These are phyloP conservation scores for Andrena minutula DNA, from an alignment of 2,888 invertebrate genomes.

Conservation along the genomic window DNA sequence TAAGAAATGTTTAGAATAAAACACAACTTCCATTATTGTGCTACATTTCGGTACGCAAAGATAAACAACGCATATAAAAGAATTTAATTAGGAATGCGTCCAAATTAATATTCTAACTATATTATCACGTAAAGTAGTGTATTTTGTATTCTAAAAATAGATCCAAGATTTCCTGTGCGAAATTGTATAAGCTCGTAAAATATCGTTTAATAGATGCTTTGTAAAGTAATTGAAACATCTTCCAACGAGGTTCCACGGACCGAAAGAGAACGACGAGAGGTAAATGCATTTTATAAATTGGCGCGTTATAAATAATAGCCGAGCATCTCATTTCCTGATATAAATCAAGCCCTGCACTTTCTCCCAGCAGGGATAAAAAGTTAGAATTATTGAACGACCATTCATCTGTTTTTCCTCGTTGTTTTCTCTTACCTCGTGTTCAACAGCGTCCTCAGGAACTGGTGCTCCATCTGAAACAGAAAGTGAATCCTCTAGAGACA, in stretches of 20 bases:
- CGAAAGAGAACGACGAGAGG: background rate
- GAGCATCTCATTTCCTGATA: conserved; percentile 12
- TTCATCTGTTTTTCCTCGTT: conserved; percentile 20
- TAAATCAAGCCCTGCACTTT: conserved; percentile 36
- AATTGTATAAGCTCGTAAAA: background rate
- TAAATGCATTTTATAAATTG: conserved; percentile 15
- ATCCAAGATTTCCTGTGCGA: background rate
- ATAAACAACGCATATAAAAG: background rate
- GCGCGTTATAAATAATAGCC: conserved; percentile 8
- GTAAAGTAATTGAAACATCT: background rate
- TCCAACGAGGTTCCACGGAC: background rate
- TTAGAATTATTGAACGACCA: conserved; percentile 13
- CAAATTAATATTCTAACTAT: background rate
- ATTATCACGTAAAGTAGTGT: background rate
- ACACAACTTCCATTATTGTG: background rate
- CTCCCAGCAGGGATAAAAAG: conserved; percentile 23
- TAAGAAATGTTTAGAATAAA: background rate
- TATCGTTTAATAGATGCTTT: background rate
- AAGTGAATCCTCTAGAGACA: background rate
- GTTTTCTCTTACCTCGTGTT: conserved; percentile 76
- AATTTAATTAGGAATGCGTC: background rate
- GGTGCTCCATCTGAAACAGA: conserved; percentile 81
- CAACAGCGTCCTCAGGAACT: conserved; percentile 73
- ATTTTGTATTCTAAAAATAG: background rate
- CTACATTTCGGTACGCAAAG: background rate